Evolutionary conservation across 2,113 vertebrate genomes (phyloP), one percentile per base, ranked within the genome.

Genomic region (Crypturellus undulatus): DNA sequence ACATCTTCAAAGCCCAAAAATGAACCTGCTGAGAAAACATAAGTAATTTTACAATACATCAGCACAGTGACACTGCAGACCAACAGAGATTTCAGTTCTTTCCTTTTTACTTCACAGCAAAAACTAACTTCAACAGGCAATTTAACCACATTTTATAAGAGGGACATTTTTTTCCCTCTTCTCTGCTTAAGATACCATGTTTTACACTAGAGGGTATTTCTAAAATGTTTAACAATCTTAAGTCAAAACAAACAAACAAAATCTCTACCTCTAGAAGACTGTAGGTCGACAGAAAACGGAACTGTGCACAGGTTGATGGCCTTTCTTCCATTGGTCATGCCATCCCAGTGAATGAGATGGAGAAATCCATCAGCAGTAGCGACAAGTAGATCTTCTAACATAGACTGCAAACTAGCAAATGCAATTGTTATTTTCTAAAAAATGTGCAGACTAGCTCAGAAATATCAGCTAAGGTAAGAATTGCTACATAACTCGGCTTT

Each of bases 301-400:
- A 99, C 97, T 38, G 99, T 99, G 72, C 98, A 98, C 21, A 99
- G 98, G 96, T 99, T 99, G 95, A 99, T 99, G 76, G 99, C 98
- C 96, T 98, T 99, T 85, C 98, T 99, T 83, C 99, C 99, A 79
- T 99, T 99, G 92, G 97, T 98, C 97, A 99, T 98, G 13, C 99
- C 99, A 84, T 99, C 98, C 99, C 99, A 99, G 94, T 99, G 99
- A 97, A 99, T 98, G 64, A 99, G 98, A 90, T 99, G 99, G 73
- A 99, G 98, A 94, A 98, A 98, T 36, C 99, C 99, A 95, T 99
- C 99, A 89, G 98, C 98, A 11, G 99, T 99, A 72, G 99, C 99
- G 91, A 99, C 99, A 92, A 99, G 94, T 1, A 99, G 97, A 95
- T 99, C 99, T 69, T 99, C 99, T 92, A 99, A 97, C 90, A 99